Base-by-base conservation (phyloP, 2,888 invertebrate species). In the Netelia fuscicornis region DNA sequence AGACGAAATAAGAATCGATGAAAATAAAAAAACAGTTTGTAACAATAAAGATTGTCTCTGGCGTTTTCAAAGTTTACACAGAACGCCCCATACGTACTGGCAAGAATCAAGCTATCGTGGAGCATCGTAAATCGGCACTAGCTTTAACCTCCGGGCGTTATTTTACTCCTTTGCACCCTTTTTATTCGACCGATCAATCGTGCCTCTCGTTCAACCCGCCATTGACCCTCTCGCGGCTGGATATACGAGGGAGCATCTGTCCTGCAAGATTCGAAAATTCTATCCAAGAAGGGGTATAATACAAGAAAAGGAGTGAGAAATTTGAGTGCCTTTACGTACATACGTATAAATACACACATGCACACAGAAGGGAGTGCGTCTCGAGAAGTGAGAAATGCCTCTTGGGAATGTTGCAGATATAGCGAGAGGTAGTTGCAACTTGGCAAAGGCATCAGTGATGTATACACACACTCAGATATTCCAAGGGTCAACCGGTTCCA, bases 91-190 rank as follows among this genome's bases (percentile, higher is more conserved):
- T 37, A 37, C 37, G 37, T 37, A 37, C 37, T 37, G 6, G 37
- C 37, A 72, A 76, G 75, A 72, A 82, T 79, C 75, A 87, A 90
- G 74, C 87, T 82, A 87, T 87, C 84, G 88, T 11, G 17, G 83
- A 79, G 65, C 83, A 70, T 83, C 88, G 80, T 90, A 87, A 90
- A 90, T 89, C 86, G 84, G 23, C 78, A 65, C 80, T 74, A 70
- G 86, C 85, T 76, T 87, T 82, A 84, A 83, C 68, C 86, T 58
- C 9, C 42, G 44, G 54, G 11, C 74, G 42, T 62, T 56, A 67
- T 84, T 76, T 70, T 68, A 58, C 13, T 20, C 13, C 42, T 67
- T 44, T 52, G 11, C 54, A 13, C 52, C 25, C 8, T 83, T 83
- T 56, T 23, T 56, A 62, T 56, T 58, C 6, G 5, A 30, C 25